A percentile compares a stretch with the other conserved stretches of the same genome.
Evolutionary conservation across 2,113 vertebrate species (phyloP).

Genomic region (Corythornis vintsioides): DNA sequence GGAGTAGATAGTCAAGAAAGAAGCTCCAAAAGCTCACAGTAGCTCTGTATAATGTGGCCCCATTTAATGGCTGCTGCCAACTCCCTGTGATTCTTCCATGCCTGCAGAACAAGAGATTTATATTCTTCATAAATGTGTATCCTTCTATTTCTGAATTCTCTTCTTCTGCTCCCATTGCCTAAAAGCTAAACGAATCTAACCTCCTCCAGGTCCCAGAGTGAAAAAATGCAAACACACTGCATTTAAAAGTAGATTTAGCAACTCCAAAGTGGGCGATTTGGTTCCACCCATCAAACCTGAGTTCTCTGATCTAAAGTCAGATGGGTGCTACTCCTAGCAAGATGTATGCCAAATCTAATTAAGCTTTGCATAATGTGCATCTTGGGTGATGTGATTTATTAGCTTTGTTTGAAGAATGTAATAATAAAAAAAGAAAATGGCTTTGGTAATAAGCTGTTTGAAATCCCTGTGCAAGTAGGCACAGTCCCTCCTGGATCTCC

Average conservation of each 20-base stretch:
- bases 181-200: constrained; percentile 51
- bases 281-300: constrained; percentile 63
- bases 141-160: constrained; percentile 36
- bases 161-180: constrained; percentile 47
- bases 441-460: constrained; percentile 69
- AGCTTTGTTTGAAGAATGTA: constrained; percentile 72
- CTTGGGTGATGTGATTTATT: constrained; percentile 72
- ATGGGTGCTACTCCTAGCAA: constrained; percentile 44
- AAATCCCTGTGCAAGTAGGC: constrained; percentile 62
- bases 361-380: constrained; percentile 44
- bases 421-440: constrained; percentile 69
- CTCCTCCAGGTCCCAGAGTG: constrained; percentile 64
- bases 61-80: background rate
- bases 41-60: background rate
- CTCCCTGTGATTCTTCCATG: background rate
- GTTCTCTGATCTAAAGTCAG: constrained; percentile 65
- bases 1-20: background rate
- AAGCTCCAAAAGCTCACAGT: background rate
- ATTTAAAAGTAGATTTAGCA: constrained; percentile 72
- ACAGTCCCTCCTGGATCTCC: constrained; percentile 59
- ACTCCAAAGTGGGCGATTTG: constrained; percentile 58
- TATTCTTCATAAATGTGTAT: constrained; percentile 12
- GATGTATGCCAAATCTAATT: constrained; percentile 51
- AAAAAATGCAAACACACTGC: constrained; percentile 67
- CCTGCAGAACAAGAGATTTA: constrained; percentile 10